Evolutionary conservation across 2,888 invertebrate genomes (phyloP).

Genomic region (Tetramorium bicarinatum): DNA sequence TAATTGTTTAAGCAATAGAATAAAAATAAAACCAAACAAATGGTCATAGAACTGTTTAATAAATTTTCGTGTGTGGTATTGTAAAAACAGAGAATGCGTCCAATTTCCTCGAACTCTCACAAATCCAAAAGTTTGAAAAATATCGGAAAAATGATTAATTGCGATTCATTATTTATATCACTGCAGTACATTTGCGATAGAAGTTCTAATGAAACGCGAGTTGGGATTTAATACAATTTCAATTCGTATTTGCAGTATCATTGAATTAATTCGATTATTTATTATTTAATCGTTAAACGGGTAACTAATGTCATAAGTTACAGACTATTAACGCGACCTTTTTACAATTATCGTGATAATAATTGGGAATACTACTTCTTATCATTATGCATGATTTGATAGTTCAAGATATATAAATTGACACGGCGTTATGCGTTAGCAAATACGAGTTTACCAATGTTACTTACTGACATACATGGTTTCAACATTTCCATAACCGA

Average conservation of each 20-base stretch:
- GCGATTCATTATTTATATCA: slow-evolving; percentile 34
- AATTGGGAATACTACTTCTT: neutral
- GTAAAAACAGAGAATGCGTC: slow-evolving; percentile 3
- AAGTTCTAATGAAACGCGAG: slow-evolving; percentile 11
- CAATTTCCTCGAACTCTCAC: slow-evolving; percentile 14
- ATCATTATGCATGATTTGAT: neutral
- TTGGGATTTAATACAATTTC: neutral
- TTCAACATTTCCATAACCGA: neutral
- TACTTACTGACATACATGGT: neutral
- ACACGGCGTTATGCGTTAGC: neutral
- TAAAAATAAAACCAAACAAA: neutral
- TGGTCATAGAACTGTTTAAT: neutral
- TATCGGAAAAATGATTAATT: slow-evolving; percentile 36
- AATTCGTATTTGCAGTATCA: slow-evolving; percentile 13
- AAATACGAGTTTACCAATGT: slow-evolving; percentile 10
- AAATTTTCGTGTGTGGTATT: neutral
- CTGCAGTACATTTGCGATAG: slow-evolving; percentile 1
- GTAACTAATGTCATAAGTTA: neutral
- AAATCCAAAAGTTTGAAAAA: slow-evolving; percentile 22
- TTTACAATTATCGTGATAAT: neutral
- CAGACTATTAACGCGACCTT: neutral
- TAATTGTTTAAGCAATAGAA: neutral
- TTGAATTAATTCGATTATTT: neutral
- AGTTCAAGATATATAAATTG: neutral
- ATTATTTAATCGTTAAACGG: neutral